Conservation (phyloP, 2,888 invertebrate species). For the Drosophila algonquin region DNA sequence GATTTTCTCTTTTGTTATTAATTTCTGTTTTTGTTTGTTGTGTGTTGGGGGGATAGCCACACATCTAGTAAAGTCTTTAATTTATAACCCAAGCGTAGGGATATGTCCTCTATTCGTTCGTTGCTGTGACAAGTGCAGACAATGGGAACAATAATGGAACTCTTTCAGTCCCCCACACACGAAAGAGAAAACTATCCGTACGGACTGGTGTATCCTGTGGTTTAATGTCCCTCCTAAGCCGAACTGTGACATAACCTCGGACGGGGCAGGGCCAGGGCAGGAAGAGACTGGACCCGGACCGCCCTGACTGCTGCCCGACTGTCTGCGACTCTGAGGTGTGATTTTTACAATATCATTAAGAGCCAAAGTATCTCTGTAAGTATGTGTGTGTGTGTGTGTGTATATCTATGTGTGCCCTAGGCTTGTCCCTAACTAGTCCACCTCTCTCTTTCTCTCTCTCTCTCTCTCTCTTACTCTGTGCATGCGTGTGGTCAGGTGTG, state of each 20-base stretch:
- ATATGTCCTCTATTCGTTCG: slow-evolving; percentile 8
- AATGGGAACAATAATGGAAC: slow-evolving; percentile 46
- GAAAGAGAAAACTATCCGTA: slow-evolving; percentile 6
- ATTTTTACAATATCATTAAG: slow-evolving; percentile 81
- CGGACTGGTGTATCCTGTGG: slow-evolving; percentile 65
- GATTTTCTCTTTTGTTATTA: slow-evolving; percentile 43
- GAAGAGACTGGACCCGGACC: slow-evolving; percentile 45
- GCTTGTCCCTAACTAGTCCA: slow-evolving; percentile 10
- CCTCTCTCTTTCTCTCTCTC: slow-evolving; percentile 1
- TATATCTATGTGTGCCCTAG: slow-evolving; percentile 19
- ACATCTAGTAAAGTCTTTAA: slow-evolving; percentile 56
- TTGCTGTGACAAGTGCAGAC: slow-evolving; percentile 68
- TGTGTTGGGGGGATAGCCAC: slow-evolving; percentile 31
- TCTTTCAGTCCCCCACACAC: slow-evolving; percentile 60
- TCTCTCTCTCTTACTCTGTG: no score
- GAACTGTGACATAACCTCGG: slow-evolving; percentile 75
- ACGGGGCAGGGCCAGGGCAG: slow-evolving; percentile 29
- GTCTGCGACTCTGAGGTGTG: slow-evolving; percentile 71
- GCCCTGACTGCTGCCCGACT: slow-evolving; percentile 71
- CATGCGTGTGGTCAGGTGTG: slow-evolving; percentile 67
- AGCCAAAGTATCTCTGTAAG: neutral
- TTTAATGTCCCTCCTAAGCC: slow-evolving; percentile 71
- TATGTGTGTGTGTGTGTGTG: neutral
- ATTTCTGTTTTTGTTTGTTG: slow-evolving; percentile 26
- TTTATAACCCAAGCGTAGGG: slow-evolving; percentile 51